These are phyloP conservation scores for Solenopsis fugax DNA, from an alignment of 1,140 invertebrate genomes.

Conservation along the genomic window DNA sequence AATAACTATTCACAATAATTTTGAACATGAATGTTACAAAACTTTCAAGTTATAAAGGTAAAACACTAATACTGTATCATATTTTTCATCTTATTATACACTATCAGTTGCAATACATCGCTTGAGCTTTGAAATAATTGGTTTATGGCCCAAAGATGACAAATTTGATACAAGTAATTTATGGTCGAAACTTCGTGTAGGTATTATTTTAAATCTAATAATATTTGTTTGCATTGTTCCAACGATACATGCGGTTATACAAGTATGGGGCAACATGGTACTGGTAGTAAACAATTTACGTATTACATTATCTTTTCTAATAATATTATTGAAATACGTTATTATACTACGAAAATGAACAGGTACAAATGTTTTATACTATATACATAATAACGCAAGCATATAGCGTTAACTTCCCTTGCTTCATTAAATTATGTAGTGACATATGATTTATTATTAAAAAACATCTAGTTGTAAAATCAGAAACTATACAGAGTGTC, in stretches of 20 bases:
- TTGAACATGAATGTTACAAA: neutral
- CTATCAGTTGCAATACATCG: conserved; percentile 32
- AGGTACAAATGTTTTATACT: conserved; percentile 31
- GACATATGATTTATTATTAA: too few relatives aligned
- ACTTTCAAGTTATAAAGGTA: neutral
- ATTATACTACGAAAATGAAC: neutral
- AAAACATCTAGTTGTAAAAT: neutral
- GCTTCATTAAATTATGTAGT: neutral
- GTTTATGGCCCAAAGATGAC: neutral
- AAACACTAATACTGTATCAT: too few relatives aligned
- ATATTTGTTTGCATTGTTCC: conserved; percentile 13
- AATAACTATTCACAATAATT: neutral
- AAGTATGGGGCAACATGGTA: neutral
- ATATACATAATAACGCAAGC: too few relatives aligned
- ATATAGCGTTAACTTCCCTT: neutral
- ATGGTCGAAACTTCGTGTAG: neutral
- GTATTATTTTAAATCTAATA: neutral
- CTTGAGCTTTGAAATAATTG: neutral
- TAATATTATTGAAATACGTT: neutral
- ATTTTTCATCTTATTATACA: too few relatives aligned
- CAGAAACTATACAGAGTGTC: neutral
- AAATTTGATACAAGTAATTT: neutral
- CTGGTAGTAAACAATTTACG: conserved; percentile 20
- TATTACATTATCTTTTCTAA: neutral
- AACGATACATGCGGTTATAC: neutral